Evolutionary conservation across 2,113 vertebrate genomes (phyloP).

Genomic region (Atlantisia rogersi): DNA sequence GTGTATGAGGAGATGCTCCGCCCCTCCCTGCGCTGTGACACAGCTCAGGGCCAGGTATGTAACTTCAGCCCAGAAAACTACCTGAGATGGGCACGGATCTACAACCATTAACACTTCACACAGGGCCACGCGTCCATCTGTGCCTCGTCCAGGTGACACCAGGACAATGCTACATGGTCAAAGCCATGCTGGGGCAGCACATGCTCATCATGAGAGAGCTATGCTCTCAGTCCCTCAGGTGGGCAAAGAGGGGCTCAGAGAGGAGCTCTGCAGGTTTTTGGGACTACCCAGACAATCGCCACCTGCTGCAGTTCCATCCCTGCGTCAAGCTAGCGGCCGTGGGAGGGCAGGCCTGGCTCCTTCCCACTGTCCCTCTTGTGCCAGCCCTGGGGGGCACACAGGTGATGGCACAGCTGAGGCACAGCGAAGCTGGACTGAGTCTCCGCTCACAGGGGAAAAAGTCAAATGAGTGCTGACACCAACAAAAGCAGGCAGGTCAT

Average conservation of each 20-base stretch:
- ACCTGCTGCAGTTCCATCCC: background rate
- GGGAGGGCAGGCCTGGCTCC: accelerated
- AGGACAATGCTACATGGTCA: background rate
- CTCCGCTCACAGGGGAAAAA: background rate
- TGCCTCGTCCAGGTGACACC: background rate
- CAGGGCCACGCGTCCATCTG: accelerated
- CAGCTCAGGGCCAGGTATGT: accelerated
- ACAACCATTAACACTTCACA: accelerated
- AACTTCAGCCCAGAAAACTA: background rate
- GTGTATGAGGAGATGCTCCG: background rate
- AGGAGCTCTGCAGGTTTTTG: background rate
- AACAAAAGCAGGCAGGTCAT: background rate
- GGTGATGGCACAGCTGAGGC: accelerated
- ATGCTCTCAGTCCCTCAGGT: background rate
- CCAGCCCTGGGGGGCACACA: accelerated
- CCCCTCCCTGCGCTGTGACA: background rate
- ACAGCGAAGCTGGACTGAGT: accelerated
- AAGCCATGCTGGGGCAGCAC: accelerated
- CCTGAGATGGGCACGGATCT: background rate
- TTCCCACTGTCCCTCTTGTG: accelerated
- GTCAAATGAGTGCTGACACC: background rate
- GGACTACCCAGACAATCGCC: accelerated
- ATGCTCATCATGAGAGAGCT: accelerated
- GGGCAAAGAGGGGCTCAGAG: no score
- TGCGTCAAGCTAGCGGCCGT: accelerated